Conservation (phyloP, 2,113 vertebrate genomes). For the Centrocercus urophasianus region DNA sequence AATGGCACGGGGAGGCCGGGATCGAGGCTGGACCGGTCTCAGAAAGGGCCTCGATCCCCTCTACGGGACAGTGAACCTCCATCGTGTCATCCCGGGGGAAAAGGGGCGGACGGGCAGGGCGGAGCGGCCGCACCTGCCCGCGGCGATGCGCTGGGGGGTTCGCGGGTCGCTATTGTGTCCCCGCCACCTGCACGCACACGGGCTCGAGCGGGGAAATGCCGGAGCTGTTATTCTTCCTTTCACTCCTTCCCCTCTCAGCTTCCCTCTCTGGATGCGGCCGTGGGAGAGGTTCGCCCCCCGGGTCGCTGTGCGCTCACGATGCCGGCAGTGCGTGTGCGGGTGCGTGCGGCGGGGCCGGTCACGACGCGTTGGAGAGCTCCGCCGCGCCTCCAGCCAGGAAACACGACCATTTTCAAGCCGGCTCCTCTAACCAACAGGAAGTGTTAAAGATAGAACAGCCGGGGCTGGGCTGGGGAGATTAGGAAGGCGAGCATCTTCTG, state of each 20-base stretch:
- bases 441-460: conserved; percentile 71
- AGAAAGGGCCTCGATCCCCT: neutral
- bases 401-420: conserved; percentile 56
- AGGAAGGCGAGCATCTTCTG: conserved; percentile 59
- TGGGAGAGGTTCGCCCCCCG: conserved; percentile 25
- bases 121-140: conserved; percentile 1
- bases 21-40: neutral
- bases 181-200: conserved; percentile 37
- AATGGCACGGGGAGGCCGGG: accelerated
- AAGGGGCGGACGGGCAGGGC: no score
- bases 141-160: neutral
- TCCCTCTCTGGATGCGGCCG: conserved; percentile 41
- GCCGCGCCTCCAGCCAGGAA: conserved; percentile 71
- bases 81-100: no score
- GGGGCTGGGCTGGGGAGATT: conserved; percentile 47
- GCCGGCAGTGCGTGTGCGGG: neutral
- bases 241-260: conserved; percentile 56
- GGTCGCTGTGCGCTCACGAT: conserved; percentile 32
- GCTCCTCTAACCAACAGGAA: conserved; percentile 65
- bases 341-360: neutral
- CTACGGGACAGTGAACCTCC: no score
- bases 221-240: conserved; percentile 68
- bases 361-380: conserved; percentile 30
- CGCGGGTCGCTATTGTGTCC: neutral
- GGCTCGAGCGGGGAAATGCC: conserved; percentile 30